Conservation (phyloP, 2,113 vertebrate species). For the Anser brachyrhynchus region DNA sequence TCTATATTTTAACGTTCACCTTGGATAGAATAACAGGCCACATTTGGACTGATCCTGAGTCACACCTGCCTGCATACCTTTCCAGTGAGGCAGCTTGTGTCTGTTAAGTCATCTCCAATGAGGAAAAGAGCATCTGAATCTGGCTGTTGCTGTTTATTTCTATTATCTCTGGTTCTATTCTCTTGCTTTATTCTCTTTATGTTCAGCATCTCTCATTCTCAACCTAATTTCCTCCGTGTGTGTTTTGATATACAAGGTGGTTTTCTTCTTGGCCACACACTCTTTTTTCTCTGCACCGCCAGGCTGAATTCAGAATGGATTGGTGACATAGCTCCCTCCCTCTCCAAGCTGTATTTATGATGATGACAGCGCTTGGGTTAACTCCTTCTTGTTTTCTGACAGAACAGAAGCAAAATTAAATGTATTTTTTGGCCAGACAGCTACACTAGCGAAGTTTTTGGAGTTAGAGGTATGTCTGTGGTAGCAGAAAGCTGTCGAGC, state of each 20-base stretch:
- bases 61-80: not conserved
- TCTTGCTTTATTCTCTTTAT: not conserved
- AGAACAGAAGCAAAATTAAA: not conserved
- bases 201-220: not conserved
- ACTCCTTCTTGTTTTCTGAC: conserved; percentile 38
- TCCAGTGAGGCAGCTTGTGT: not conserved
- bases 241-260: not conserved
- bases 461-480: not conserved
- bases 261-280: not conserved
- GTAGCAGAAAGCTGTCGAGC: not conserved
- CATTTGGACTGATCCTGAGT: not conserved
- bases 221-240: not conserved
- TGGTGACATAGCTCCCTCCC: not conserved
- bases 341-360: not conserved
- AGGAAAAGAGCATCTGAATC: not conserved
- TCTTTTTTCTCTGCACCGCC: not conserved
- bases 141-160: not conserved
- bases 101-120: not conserved
- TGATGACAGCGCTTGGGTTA: conserved; percentile 10
- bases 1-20: conserved; percentile 1
- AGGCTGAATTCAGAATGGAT: conserved; percentile 16
- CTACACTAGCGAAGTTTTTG: not conserved
- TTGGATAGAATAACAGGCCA: not conserved
- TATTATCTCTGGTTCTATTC: not conserved
- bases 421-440: not conserved